Base-by-base conservation (phyloP, 2,797 vertebrate genomes). In the Adrianichthys oophorus region DNA sequence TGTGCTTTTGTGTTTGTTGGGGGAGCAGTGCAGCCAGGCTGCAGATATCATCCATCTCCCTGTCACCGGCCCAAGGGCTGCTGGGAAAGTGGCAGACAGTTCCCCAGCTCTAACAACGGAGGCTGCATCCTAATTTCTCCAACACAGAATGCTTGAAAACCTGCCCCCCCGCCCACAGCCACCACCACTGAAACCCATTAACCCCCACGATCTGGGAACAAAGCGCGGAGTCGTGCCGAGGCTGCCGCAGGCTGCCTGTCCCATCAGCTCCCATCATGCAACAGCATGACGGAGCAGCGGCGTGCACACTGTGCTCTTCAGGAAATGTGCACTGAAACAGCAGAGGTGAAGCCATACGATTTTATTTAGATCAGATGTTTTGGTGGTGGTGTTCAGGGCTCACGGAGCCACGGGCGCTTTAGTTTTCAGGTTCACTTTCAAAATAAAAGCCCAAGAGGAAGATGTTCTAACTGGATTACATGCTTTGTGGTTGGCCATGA, bases 11-110 rank as follows among this genome's bases (percentile, higher is more conserved):
- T 56, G 64, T 59, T 73, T 47, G 48, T 53, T 76, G 72, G 74
- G 68, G 86, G 70, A 79, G 80, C 74, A 86, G 91, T 91, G 93
- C 88, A 83, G 91, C 94, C 90, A 91, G 91, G 89, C 93, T 95
- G 93, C 93, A 92, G 93, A 93, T 94, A 93, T 91, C 94, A 97
- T 98, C 95, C 94, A 96, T 98, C 96, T 97, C 94, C 83, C 92
- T 97, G 95, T 96, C 95, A 96, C 91, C 87, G 76, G 90, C 93
- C 90, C 90, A 86, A 84, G 90, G 91, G 90, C 94, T 95, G 93
- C 93, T 95, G 93, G 94, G 93, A 84, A 92, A 92, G 93, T 93
- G 91, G 93, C 93, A 96, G 94, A 94, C 94, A 91, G 86, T 90
- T 91, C 89, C 87, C 84, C 87, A 79, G 78, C 89, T 85, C 90